Conservation (phyloP, 2,113 vertebrate genomes). For the Pachyramphus minor region DNA sequence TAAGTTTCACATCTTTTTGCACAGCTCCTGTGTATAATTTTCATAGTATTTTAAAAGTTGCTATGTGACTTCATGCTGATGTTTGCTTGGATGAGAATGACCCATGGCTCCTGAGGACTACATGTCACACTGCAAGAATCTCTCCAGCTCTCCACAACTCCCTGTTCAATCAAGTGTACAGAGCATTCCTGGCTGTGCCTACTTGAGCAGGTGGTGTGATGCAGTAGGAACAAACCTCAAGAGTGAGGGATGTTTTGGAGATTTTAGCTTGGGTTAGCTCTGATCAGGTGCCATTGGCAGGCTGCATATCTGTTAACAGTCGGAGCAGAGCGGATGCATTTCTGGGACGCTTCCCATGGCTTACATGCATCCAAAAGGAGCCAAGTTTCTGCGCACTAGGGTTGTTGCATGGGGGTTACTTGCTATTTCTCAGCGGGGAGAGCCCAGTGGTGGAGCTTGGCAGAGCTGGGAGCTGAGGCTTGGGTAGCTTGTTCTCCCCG, state of each 20-base stretch:
- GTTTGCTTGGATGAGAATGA: not conserved
- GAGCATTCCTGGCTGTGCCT: not conserved
- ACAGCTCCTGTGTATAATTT: not conserved
- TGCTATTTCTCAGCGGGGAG: not conserved
- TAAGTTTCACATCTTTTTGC: not conserved
- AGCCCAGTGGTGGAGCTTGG: not conserved
- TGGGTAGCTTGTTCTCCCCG: not conserved
- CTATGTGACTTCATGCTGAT: accelerated
- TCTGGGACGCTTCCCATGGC: not conserved
- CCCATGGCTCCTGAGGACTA: not conserved
- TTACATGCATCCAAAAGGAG: not conserved
- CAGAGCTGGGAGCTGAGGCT: not conserved
- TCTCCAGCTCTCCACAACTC: not conserved
- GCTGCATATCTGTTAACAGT: not conserved
- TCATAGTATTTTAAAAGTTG: not conserved
- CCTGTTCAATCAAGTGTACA: not conserved
- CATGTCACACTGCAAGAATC: accelerated
- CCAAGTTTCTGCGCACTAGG: accelerated
- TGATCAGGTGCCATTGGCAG: not conserved
- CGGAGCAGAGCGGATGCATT: accelerated
- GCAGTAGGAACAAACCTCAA: not conserved
- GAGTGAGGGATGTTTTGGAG: accelerated
- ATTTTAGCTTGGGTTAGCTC: not conserved
- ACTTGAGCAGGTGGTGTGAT: accelerated
- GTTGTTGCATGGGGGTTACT: not conserved